A percentile compares a stretch with the other conserved stretches of the same genome.
Conservation (phyloP, 2,113 vertebrate species). For the Cisticola juncidis region DNA sequence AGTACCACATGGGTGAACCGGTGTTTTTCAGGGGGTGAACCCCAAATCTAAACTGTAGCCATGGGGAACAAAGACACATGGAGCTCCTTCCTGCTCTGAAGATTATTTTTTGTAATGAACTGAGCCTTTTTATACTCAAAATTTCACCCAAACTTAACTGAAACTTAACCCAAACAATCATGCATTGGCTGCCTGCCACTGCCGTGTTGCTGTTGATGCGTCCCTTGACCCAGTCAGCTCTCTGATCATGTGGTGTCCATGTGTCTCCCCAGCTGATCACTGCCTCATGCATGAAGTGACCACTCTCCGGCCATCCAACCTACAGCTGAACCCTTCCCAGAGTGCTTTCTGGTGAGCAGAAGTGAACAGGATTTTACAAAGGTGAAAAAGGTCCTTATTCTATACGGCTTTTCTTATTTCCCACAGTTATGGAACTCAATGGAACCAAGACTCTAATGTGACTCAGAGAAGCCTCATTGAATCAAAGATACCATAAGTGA, state of each 20-base stretch:
- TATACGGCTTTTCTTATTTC: neutral
- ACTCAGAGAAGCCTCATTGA: neutral
- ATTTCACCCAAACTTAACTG: neutral
- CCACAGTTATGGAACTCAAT: neutral
- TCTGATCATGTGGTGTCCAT: neutral
- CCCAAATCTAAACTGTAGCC: neutral
- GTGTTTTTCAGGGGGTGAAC: neutral
- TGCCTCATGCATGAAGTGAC: neutral
- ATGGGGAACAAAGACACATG: neutral
- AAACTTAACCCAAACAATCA: neutral
- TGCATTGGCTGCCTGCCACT: neutral
- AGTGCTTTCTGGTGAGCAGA: neutral
- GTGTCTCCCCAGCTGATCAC: neutral
- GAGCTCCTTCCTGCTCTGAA: neutral
- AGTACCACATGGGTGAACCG: neutral
- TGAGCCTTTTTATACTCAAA: neutral
- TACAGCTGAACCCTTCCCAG: neutral
- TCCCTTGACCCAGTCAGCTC: neutral
- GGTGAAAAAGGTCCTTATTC: neutral
- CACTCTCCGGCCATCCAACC: accelerated
- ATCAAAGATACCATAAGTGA: neutral
- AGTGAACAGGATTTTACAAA: neutral
- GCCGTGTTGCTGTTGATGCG: neutral
- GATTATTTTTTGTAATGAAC: neutral
- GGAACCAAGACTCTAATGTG: neutral